Evolutionary conservation across 2,888 invertebrate genomes (phyloP).

Genomic region (Caenorhabditis parvicauda): DNA sequence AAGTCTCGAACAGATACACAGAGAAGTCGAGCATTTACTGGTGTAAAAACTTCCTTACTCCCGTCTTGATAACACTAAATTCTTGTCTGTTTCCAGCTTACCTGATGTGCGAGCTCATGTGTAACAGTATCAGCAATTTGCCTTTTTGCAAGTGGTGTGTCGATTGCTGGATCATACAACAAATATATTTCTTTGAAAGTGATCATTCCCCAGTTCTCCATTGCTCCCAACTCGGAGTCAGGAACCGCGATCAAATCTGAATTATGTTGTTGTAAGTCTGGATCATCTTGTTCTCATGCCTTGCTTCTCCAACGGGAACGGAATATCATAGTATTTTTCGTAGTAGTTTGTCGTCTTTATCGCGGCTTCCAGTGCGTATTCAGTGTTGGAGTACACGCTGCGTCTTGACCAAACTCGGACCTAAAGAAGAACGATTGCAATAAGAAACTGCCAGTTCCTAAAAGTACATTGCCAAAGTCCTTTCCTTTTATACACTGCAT

Average conservation of each 20-base stretch:
- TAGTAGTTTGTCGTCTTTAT: constrained; percentile 66
- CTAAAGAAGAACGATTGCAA: constrained; percentile 49
- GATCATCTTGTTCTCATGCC: constrained; percentile 67
- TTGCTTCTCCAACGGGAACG: constrained; percentile 85
- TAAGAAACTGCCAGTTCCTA: constrained; percentile 64
- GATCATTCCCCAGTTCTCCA: constrained; percentile 92
- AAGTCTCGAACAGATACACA: no score
- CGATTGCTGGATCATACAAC: constrained; percentile 75
- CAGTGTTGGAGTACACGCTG: constrained; percentile 74
- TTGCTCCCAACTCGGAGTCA: constrained; percentile 85
- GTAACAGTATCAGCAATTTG: constrained; percentile 79
- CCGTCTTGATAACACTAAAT: no score
- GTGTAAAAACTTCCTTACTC: not conserved
- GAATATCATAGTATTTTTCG: constrained; percentile 79
- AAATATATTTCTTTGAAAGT: constrained; percentile 73
- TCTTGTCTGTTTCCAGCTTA: not conserved
- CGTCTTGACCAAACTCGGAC: constrained; percentile 68
- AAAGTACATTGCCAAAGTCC: no score
- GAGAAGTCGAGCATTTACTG: no score
- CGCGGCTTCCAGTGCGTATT: constrained; percentile 70
- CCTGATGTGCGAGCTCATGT: constrained; percentile 88
- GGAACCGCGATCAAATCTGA: constrained; percentile 81
- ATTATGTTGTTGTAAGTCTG: not conserved
- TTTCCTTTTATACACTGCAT: no score
- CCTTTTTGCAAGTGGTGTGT: constrained; percentile 77